Evolutionary conservation across 2,888 invertebrate genomes (phyloP).

Genomic region (Tetramorium bicarinatum): DNA sequence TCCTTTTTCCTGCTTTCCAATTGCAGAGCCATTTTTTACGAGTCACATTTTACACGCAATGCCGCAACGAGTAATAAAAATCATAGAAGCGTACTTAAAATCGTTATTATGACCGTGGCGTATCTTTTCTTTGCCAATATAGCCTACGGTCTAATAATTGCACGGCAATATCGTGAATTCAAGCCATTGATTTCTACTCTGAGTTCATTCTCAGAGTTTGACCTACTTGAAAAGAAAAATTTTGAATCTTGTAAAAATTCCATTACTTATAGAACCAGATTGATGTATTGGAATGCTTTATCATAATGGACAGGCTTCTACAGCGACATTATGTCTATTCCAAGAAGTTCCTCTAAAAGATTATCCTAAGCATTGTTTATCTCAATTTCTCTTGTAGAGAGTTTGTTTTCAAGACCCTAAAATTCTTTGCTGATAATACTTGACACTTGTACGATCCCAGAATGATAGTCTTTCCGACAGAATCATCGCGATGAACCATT

Average conservation of each 20-base stretch:
- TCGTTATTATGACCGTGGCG: slow-evolving; percentile 37
- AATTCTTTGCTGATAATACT: slow-evolving; percentile 20
- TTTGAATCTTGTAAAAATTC: not conserved
- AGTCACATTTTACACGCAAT: not conserved
- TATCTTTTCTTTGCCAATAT: slow-evolving; percentile 41
- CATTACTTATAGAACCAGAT: slow-evolving; percentile 4
- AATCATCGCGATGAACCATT: slow-evolving; percentile 59
- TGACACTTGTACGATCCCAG: slow-evolving; percentile 42
- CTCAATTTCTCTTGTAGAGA: too few species aligned
- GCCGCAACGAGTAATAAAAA: slow-evolving; percentile 1
- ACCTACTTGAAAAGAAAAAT: not conserved
- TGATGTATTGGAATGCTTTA: not conserved
- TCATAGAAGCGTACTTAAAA: slow-evolving; percentile 22
- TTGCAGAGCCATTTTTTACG: slow-evolving; percentile 25
- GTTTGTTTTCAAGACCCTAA: not conserved
- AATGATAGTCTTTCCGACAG: slow-evolving; percentile 32
- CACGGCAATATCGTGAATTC: not conserved
- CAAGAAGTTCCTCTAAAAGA: not conserved
- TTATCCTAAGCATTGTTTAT: not conserved
- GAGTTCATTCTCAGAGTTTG: not conserved
- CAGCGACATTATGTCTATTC: not conserved
- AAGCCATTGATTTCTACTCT: not conserved
- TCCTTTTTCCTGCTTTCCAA: slow-evolving; percentile 23
- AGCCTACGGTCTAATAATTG: not conserved
- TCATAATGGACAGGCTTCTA: not conserved